phyloP scores from a whole-genome alignment of 1,140 invertebrate genomes.

The Heliconius himera region DNA sequence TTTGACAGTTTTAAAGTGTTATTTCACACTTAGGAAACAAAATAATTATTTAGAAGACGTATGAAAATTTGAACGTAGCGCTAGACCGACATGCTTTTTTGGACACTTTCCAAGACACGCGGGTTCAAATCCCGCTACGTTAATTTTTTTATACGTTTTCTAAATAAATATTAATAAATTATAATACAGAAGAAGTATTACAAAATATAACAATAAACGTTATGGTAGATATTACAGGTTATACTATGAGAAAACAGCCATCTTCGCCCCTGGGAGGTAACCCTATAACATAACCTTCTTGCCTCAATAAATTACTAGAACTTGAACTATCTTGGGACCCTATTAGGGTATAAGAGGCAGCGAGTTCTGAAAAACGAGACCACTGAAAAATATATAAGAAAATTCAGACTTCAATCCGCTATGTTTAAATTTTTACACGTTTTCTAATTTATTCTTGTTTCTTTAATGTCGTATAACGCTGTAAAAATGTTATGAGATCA shows the following conservation, averaged over 20 bases:
- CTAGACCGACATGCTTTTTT: no score
- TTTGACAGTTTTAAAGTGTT: no score
- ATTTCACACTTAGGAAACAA: no score
- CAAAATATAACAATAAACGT: background rate
- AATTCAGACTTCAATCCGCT: background rate
- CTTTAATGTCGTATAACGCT: no score
- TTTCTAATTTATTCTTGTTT: no score
- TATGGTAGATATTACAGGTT: background rate
- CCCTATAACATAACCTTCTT: slow-evolving; percentile 28
- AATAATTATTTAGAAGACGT: no score
- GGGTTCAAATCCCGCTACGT: no score
- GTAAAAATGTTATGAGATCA: no score
- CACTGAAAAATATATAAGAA: background rate
- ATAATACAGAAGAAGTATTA: background rate
- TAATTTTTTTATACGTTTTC: no score
- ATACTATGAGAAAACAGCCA: background rate
- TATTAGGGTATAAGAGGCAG: slow-evolving; percentile 37
- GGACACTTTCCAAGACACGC: no score
- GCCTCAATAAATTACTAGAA: slow-evolving; percentile 62
- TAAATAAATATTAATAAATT: no score
- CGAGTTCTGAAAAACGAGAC: slow-evolving; percentile 21
- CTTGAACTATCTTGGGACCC: slow-evolving; percentile 41
- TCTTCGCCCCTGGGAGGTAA: background rate
- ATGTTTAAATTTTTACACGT: background rate
- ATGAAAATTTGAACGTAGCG: no score